Base-by-base conservation (phyloP, 2,113 vertebrate species). In the Petrocephalus zakoni region DNA sequence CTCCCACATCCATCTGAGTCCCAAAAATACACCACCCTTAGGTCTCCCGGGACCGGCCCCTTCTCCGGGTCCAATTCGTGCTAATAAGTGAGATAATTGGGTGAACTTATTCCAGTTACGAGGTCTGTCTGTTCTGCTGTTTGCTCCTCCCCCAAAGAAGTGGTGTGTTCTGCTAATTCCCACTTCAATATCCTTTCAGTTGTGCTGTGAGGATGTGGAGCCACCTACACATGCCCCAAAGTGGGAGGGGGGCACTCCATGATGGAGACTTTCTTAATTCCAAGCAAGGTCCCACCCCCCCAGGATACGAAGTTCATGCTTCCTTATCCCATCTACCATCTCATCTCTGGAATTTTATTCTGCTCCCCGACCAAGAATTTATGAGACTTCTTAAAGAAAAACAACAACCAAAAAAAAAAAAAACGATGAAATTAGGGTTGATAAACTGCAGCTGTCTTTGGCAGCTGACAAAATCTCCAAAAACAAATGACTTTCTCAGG, bases 51-150 rank as follows among this genome's bases (percentile, higher is more conserved):
- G 68, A 42, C 49, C 29, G 37, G 68, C 49, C 87, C 87, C 87
- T 88, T 88, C 49, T 21, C n/a, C 78, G 68, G 49, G 87, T 88
- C 52, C 51, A 88, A 81, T 68, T 72, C 47, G 8, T 42, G 68
- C 49, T 88, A 78, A 88, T 81, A 81, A 88, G 64, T 88, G 87
- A 53, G 87, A 88, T 53, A 68, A 88, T 34, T 88, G 87, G 68
- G 87, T 72, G 68, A 72, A 82, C 25, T 29, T 58, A 88, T 88
- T 88, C 72, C 53, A 83, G 75, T 83, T 88, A 83, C 56, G 53
- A 58, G 52, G 25, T 22, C 52, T 37, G 51, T 83, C 87, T 58
- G 29, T 47, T 46, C 53, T n/a, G 68, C 25, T 37, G 75, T 46
- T 53, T n/a, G 8, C 49, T 10, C 25, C n/a, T n/a, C 42, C 49